phyloP scores from a whole-genome alignment of 2,113 vertebrate species.

The Rhinolophus ferrumequinum region DNA sequence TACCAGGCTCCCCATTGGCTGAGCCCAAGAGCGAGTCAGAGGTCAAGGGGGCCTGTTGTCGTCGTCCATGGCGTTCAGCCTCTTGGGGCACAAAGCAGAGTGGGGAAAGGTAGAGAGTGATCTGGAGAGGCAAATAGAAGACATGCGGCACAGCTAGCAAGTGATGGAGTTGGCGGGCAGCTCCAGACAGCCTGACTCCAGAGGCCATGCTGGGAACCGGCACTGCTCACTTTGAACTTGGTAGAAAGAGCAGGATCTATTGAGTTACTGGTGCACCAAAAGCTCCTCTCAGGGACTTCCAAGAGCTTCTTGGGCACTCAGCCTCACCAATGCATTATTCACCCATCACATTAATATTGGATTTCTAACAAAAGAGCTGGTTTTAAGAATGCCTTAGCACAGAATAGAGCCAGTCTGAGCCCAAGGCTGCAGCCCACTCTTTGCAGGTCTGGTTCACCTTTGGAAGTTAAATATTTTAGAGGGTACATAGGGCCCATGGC shows the following conservation, averaged over 20 bases:
- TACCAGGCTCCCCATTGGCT: background rate
- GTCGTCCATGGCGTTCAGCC: background rate
- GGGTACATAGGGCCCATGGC: background rate
- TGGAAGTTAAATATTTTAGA: slow-evolving; percentile 15
- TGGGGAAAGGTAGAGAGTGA: background rate
- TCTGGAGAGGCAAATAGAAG: background rate
- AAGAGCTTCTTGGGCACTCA: background rate
- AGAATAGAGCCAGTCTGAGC: background rate
- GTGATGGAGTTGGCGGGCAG: background rate
- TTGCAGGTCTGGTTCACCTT: background rate
- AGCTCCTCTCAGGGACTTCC: background rate
- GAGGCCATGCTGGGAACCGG: background rate
- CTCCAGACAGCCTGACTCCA: background rate
- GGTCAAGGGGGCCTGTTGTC: too few relatives aligned
- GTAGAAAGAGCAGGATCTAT: background rate
- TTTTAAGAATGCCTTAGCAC: background rate
- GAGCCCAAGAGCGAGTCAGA: background rate
- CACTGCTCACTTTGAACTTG: background rate
- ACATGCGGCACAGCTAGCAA: background rate
- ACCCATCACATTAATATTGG: slow-evolving; percentile 56
- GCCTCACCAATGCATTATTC: slow-evolving; percentile 51
- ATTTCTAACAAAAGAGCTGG: slow-evolving; percentile 59
- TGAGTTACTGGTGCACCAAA: background rate
- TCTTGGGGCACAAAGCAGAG: background rate
- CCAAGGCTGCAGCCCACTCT: background rate